Percentiles rank a stretch among this genome's conserved stretches.
These are phyloP conservation scores for Ophion costatus DNA, from an alignment of 2,888 invertebrate species.

Conservation along the genomic window DNA sequence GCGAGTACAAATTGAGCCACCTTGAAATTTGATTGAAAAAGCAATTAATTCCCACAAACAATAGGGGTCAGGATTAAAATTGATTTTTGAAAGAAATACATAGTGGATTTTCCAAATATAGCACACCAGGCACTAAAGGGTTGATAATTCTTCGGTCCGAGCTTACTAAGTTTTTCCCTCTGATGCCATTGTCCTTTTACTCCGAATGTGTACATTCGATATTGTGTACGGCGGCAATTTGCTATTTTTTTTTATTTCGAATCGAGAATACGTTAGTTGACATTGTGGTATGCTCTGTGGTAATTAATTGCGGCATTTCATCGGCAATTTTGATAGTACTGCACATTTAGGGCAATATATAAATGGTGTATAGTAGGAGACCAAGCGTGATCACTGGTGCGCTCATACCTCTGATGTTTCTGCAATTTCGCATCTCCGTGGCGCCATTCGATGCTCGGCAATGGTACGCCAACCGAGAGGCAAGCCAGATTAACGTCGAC, in stretches of 20 bases:
- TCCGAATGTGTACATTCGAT: not conserved
- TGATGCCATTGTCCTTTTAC: not conserved
- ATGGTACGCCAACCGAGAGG: conserved; percentile 85
- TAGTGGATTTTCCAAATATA: not conserved
- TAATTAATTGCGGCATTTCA: not conserved
- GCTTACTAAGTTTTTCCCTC: no score
- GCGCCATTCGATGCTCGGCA: conserved; percentile 84
- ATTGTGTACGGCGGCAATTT: not conserved
- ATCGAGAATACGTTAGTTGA: not conserved
- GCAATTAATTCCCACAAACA: no score
- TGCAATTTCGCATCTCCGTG: conserved; percentile 82
- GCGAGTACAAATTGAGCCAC: no score
- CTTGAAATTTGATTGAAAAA: not conserved
- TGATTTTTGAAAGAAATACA: not conserved
- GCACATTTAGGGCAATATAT: not conserved
- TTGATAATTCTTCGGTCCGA: not conserved
- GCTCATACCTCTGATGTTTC: conserved; percentile 78
- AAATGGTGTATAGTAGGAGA: not conserved
- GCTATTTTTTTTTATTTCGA: not conserved
- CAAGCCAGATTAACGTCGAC: conserved; percentile 85
- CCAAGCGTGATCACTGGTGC: conserved; percentile 10
- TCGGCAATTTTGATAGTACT: conserved; percentile 1
- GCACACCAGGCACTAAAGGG: not conserved
- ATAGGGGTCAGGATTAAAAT: not conserved
- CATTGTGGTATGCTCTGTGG: not conserved